Evolutionary conservation across 2,797 vertebrate species (phyloP).

Genomic region (Artibeus lituratus): DNA sequence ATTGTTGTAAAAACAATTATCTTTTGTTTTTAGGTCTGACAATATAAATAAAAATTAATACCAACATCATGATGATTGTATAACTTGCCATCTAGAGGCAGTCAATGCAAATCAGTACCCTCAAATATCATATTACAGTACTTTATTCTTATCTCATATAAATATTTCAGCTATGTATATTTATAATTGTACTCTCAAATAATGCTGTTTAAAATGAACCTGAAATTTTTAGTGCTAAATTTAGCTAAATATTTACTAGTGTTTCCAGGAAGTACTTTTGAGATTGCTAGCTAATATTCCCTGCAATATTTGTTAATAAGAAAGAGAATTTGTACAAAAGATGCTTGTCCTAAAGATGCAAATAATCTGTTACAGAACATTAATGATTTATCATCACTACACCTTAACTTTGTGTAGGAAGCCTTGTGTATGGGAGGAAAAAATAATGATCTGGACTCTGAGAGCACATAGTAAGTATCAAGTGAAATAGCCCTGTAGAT

Average conservation of each 20-base stretch:
- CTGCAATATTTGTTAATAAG: constrained; percentile 5
- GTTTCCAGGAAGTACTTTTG: constrained; percentile 9
- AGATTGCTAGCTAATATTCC: background rate
- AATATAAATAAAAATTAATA: background rate
- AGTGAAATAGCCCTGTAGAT: constrained; percentile 8
- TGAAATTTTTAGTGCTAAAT: background rate
- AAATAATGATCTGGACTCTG: background rate
- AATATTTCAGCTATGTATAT: background rate
- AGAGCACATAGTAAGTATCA: background rate
- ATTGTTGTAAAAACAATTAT: background rate
- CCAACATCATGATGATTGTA: background rate
- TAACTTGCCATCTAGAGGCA: background rate
- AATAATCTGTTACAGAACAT: constrained; percentile 22
- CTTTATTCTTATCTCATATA: background rate
- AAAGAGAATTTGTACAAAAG: background rate
- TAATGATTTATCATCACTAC: background rate
- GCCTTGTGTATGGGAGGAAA: background rate
- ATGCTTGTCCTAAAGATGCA: background rate
- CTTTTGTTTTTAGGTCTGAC: background rate
- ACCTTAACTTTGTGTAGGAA: constrained; percentile 27
- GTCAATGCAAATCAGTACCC: background rate
- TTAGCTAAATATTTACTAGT: constrained; percentile 11
- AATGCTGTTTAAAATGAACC: constrained; percentile 21
- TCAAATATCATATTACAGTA: background rate
- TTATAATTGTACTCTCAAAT: background rate